These are phyloP conservation scores for Trichomycterus rosablanca DNA, from an alignment of 2,113 vertebrate species.

Conservation along the genomic window DNA sequence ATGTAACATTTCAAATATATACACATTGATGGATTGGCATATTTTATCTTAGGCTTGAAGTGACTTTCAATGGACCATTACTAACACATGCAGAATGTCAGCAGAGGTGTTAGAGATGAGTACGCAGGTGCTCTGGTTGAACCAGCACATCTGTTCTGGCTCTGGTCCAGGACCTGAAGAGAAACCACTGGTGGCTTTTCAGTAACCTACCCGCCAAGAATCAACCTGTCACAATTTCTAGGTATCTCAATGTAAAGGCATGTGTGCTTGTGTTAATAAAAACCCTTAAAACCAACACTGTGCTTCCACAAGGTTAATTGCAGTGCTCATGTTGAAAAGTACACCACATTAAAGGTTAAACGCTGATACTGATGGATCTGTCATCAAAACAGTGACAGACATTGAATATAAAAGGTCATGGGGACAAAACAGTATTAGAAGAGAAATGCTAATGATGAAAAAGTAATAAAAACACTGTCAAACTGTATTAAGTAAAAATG, in stretches of 20 bases:
- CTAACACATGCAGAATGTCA: neutral
- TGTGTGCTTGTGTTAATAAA: too few species aligned
- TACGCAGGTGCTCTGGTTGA: constrained; percentile 8
- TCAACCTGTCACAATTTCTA: too few species aligned
- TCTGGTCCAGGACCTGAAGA: constrained; percentile 28
- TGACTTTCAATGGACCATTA: neutral
- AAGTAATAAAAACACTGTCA: constrained; percentile 16
- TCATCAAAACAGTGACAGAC: too few species aligned
- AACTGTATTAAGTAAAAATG: neutral
- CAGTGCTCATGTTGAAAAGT: too few species aligned
- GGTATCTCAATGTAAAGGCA: too few species aligned
- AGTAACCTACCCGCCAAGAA: too few species aligned
- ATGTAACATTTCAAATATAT: neutral
- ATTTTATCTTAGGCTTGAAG: neutral
- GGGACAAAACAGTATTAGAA: neutral
- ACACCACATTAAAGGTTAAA: too few species aligned
- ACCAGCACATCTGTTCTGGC: constrained; percentile 27
- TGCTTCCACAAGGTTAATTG: too few species aligned
- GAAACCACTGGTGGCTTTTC: too few species aligned
- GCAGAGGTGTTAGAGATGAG: neutral
- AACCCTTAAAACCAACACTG: too few species aligned
- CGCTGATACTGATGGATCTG: too few species aligned
- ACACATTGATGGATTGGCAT: neutral
- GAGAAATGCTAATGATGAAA: constrained; percentile 11
- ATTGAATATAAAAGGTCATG: constrained; percentile 4